phyloP scores from a whole-genome alignment of 2,888 invertebrate species.

The Blastobasis lacticolella region DNA sequence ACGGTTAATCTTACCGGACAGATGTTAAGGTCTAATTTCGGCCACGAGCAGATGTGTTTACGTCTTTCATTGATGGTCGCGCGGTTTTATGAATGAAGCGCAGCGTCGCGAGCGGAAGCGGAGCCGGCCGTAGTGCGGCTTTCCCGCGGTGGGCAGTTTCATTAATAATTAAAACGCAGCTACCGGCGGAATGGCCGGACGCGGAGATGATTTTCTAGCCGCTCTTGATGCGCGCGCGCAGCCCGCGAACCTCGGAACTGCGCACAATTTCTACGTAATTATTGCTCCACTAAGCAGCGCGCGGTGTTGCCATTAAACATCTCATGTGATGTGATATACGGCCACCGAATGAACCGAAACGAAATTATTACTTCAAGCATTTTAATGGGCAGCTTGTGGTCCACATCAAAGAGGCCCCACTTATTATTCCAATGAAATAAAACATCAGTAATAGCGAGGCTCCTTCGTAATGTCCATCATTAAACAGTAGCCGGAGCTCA shows the following conservation, averaged over 20 bases:
- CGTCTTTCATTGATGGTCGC: constrained; percentile 23
- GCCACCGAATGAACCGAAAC: too few species aligned
- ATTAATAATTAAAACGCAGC: constrained; percentile 72
- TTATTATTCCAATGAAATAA: constrained; percentile 9
- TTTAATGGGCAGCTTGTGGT: not conserved
- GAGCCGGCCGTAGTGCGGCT: constrained; percentile 68
- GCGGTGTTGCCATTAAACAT: too few species aligned
- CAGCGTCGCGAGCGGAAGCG: constrained; percentile 70
- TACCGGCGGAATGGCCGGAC: constrained; percentile 68
- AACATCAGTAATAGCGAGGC: constrained; percentile 18
- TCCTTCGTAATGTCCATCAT: constrained; percentile 38
- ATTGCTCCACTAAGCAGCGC: too few species aligned
- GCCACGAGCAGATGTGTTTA: constrained; percentile 22
- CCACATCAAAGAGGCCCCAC: not conserved
- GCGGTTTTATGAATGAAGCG: constrained; percentile 71
- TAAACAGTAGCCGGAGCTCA: constrained; percentile 46
- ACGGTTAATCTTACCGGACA: constrained; percentile 26
- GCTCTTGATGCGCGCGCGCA: constrained; percentile 40
- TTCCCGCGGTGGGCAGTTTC: constrained; percentile 69
- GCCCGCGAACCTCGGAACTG: constrained; percentile 27
- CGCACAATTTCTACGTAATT: too few species aligned
- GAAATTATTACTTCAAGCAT: not conserved
- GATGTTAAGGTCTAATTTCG: constrained; percentile 35
- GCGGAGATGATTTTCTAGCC: constrained; percentile 62
- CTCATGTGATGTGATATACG: too few species aligned